A percentile compares a stretch with the other conserved stretches of the same genome.
These are phyloP conservation scores for Halictus rubicundus DNA, from an alignment of 1,140 invertebrate genomes.

Conservation along the genomic window DNA sequence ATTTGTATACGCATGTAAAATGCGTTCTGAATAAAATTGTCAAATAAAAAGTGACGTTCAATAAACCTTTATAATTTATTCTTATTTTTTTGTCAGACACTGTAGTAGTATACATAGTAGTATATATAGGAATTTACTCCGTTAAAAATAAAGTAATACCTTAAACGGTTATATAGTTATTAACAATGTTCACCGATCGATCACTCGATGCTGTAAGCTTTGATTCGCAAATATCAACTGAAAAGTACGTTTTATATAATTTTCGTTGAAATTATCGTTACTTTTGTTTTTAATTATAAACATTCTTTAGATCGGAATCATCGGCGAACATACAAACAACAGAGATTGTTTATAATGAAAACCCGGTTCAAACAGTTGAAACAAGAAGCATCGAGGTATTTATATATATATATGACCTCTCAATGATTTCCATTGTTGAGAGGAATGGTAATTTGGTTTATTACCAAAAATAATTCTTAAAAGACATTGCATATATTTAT, in stretches of 20 bases:
- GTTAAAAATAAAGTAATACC: neutral
- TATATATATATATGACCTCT: neutral
- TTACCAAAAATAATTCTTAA: neutral
- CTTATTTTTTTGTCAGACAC: neutral
- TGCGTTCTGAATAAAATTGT: neutral
- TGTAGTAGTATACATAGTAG: too few species aligned
- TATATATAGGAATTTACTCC: neutral
- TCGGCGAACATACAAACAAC: constrained; percentile 71
- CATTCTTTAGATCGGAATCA: constrained; percentile 58
- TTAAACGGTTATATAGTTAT: neutral
- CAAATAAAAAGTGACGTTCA: neutral
- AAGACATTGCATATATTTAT: neutral
- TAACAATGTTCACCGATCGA: constrained; percentile 69
- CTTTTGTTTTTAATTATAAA: constrained; percentile 18
- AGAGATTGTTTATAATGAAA: constrained; percentile 61
- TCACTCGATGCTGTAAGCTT: constrained; percentile 70
- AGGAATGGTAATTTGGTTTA: neutral
- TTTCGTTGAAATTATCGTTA: constrained; percentile 8
- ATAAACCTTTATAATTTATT: neutral
- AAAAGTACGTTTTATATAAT: constrained; percentile 63
- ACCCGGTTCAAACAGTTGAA: constrained; percentile 67
- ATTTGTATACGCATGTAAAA: neutral
- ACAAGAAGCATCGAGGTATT: constrained; percentile 70
- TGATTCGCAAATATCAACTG: constrained; percentile 62
- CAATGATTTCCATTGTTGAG: too few species aligned